Percentiles rank a stretch among this genome's conserved stretches.
phyloP scores from a whole-genome alignment of 2,888 invertebrate genomes.

The Plagodis pulveraria region DNA sequence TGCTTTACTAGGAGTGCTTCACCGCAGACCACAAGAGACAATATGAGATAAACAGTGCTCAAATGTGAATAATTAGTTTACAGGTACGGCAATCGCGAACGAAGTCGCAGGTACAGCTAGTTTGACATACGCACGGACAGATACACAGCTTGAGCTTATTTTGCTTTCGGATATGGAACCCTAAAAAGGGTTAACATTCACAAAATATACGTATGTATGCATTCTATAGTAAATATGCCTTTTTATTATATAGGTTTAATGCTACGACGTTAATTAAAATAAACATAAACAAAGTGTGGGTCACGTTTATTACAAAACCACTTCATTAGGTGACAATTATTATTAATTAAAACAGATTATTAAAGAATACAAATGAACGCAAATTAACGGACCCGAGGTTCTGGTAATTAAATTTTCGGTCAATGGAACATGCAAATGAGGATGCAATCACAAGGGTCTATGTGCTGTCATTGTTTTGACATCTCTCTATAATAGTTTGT shows the following conservation, averaged over 20 bases:
- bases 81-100: too few species aligned
- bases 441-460: conserved; percentile 72
- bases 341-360: conserved; percentile 47
- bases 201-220: too few species aligned
- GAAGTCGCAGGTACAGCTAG: too few species aligned
- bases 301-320: conserved; percentile 22
- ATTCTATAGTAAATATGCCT: too few species aligned
- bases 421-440: conserved; percentile 79
- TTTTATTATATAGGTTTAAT: not conserved
- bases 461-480: conserved; percentile 69
- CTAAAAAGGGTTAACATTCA: too few species aligned
- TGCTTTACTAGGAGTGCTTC: too few species aligned
- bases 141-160: too few species aligned
- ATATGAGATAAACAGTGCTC: too few species aligned
- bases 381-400: conserved; percentile 59
- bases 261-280: not conserved
- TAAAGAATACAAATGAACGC: conserved; percentile 55
- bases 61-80: too few species aligned
- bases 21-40: too few species aligned
- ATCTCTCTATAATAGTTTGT: conserved; percentile 30
- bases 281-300: conserved; percentile 2
- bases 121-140: too few species aligned
- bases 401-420: conserved; percentile 75
- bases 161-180: too few species aligned
- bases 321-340: conserved; percentile 51